Evolutionary conservation across 2,797 vertebrate species (phyloP).

Genomic region (Zonotrichia albicollis): DNA sequence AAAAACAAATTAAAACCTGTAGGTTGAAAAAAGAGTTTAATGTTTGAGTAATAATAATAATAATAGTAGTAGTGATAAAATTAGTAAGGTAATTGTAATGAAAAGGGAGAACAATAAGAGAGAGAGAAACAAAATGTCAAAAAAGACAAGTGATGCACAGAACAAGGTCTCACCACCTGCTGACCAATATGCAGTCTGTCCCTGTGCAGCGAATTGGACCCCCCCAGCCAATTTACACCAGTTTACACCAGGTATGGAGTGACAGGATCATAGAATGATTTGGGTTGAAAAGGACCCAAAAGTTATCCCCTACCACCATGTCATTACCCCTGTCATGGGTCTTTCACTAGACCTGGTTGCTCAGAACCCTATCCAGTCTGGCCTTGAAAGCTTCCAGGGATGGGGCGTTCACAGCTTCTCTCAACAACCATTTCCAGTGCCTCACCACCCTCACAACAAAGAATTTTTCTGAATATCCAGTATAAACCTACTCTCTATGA

Average conservation of each 20-base stretch:
- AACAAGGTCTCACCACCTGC: not conserved
- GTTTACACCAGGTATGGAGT: not conserved
- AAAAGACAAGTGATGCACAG: not conserved
- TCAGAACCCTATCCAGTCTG: not conserved
- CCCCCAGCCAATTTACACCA: accelerated
- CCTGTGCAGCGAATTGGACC: not conserved
- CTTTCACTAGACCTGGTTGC: not conserved
- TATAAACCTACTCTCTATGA: not conserved
- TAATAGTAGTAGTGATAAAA: not conserved
- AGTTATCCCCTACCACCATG: not conserved
- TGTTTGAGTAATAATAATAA: not conserved
- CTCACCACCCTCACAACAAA: not conserved
- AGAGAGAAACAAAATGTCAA: not conserved
- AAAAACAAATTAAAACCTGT: not conserved
- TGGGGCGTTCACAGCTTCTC: not conserved
- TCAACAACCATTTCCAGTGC: not conserved
- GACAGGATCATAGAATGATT: not conserved
- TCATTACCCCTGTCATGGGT: not conserved
- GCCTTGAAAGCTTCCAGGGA: not conserved
- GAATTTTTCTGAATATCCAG: not conserved
- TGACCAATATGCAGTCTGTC: not conserved
- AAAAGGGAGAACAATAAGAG: not conserved
- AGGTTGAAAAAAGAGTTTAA: not conserved
- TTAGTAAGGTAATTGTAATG: not conserved
- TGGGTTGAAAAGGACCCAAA: not conserved